phyloP scores from a whole-genome alignment of 2,888 invertebrate species.

The Danaus chrysippus region DNA sequence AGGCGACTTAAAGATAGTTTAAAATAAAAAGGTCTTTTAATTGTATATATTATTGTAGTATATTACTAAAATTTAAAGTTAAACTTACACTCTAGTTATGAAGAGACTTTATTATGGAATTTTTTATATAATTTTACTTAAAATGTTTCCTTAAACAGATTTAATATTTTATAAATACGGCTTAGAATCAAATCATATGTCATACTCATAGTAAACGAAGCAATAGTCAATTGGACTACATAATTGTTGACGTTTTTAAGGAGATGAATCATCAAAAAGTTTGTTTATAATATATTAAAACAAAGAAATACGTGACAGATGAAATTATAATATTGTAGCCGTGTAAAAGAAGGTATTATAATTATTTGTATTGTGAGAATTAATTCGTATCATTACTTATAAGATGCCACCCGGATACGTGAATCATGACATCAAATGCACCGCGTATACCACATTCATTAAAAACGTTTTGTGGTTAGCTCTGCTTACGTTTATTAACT shows the following conservation, averaged over 20 bases:
- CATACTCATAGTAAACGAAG: no score
- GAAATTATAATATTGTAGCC: not conserved
- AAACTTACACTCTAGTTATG: no score
- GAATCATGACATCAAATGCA: not conserved
- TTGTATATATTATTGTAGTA: no score
- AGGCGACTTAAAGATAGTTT: not conserved
- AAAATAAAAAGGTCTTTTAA: not conserved
- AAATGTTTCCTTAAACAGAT: no score
- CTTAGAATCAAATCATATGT: no score
- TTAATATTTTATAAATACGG: no score
- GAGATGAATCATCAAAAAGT: not conserved
- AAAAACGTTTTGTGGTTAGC: slow-evolving; percentile 16
- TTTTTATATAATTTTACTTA: no score
- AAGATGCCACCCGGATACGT: not conserved
- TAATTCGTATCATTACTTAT: not conserved
- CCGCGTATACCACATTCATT: not conserved
- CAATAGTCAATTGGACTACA: no score
- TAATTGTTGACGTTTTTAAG: not conserved
- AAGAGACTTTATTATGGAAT: no score
- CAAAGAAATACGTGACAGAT: not conserved
- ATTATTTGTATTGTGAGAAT: not conserved
- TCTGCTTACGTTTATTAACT: slow-evolving; percentile 4
- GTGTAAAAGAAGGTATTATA: not conserved
- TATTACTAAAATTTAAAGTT: no score
- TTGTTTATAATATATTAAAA: not conserved